A percentile compares a stretch with the other conserved stretches of the same genome.
Evolutionary conservation across 2,888 invertebrate species (phyloP).

Genomic region (Cybosia mesomella): DNA sequence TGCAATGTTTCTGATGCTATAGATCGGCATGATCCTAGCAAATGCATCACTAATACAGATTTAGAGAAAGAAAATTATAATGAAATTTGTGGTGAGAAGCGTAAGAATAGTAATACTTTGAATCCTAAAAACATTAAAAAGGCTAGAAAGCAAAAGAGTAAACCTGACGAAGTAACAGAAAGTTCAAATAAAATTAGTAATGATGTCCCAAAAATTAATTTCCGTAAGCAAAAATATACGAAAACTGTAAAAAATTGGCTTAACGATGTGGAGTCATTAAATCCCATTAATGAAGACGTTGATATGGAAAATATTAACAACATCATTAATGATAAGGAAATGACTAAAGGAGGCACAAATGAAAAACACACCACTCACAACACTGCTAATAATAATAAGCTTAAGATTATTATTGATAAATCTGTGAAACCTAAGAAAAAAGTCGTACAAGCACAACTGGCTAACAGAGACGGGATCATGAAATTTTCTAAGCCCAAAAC

Average conservation of each 20-base stretch:
- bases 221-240: slow-evolving; percentile 68
- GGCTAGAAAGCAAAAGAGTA: background rate
- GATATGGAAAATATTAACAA: slow-evolving; percentile 13
- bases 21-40: slow-evolving; percentile 1
- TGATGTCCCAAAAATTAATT: slow-evolving; percentile 31
- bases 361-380: slow-evolving; percentile 10
- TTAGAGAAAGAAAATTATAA: background rate
- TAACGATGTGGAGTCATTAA: slow-evolving; percentile 52
- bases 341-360: background rate
- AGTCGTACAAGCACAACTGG: slow-evolving; percentile 70
- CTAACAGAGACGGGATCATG: slow-evolving; percentile 77
- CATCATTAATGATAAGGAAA: slow-evolving; percentile 3
- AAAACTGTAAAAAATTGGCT: slow-evolving; percentile 75
- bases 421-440: slow-evolving; percentile 52
- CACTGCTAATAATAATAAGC: background rate
- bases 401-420: slow-evolving; percentile 30
- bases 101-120: slow-evolving; percentile 18
- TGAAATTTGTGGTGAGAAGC: slow-evolving; percentile 17
- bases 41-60: background rate
- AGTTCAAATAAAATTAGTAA: slow-evolving; percentile 7
- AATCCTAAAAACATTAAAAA: slow-evolving; percentile 23
- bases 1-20: slow-evolving; percentile 3
- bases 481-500: slow-evolving; percentile 70
- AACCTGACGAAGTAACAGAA: background rate
- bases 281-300: slow-evolving; percentile 37